Evolutionary conservation across 2,797 vertebrate genomes (phyloP).

Genomic region (Microhierax caerulescens): DNA sequence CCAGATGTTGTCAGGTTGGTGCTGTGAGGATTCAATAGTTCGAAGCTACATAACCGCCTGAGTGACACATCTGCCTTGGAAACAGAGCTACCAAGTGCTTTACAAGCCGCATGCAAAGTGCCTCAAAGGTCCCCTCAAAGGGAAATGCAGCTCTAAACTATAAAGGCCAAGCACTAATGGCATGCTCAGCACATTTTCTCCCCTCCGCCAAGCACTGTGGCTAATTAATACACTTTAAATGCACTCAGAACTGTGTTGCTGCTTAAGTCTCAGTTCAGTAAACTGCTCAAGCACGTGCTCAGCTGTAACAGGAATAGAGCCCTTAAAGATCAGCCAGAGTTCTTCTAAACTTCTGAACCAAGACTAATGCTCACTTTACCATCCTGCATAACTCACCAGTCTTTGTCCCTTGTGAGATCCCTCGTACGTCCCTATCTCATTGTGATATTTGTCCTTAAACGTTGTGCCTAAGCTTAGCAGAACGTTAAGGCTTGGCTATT

Average conservation of each 20-base stretch:
- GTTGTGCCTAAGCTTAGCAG: background rate
- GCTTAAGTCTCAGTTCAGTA: background rate
- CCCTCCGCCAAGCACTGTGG: background rate
- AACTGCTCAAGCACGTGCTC: background rate
- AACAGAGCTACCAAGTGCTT: background rate
- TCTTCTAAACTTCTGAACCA: background rate
- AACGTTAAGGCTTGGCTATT: background rate
- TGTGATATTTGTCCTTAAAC: background rate
- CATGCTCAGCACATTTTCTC: background rate
- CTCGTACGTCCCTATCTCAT: rapidly evolving
- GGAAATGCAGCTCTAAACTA: background rate
- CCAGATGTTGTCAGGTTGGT: background rate
- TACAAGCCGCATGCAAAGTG: background rate
- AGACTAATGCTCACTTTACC: background rate
- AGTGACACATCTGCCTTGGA: background rate
- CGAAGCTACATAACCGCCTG: background rate
- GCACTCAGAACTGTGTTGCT: background rate
- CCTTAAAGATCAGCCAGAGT: background rate
- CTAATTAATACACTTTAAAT: background rate
- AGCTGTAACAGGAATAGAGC: background rate
- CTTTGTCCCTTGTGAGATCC: background rate
- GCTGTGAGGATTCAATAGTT: background rate
- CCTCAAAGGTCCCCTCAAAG: background rate
- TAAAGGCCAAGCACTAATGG: background rate
- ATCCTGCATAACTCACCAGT: background rate